These are phyloP conservation scores for Eulemur rufifrons DNA, from an alignment of 2,113 vertebrate species.

Conservation along the genomic window DNA sequence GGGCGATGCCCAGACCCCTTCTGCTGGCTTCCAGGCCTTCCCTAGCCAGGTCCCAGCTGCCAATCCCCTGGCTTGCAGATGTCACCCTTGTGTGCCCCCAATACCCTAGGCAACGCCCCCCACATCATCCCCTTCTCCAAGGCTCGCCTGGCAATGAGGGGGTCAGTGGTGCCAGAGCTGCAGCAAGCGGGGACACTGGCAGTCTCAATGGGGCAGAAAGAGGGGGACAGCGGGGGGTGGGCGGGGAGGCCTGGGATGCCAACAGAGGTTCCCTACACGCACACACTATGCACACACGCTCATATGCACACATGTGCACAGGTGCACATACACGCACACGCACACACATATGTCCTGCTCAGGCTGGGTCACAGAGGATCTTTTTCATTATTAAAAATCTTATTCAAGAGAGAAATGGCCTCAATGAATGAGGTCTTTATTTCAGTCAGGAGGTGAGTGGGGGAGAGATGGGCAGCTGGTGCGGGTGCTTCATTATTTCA, in stretches of 20 bases:
- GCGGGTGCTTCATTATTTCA: background rate
- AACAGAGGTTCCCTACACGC: background rate
- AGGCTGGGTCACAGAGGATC: background rate
- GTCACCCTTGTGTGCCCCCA: fast-evolving
- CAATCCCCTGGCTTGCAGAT: fast-evolving
- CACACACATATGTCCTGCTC: background rate
- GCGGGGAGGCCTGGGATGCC: background rate
- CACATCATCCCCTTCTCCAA: background rate
- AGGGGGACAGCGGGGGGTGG: background rate
- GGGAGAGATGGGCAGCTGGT: background rate
- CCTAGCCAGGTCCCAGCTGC: background rate
- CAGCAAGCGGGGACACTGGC: background rate
- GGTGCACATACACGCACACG: fast-evolving
- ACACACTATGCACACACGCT: too few relatives aligned
- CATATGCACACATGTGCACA: fast-evolving
- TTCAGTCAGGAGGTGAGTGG: background rate
- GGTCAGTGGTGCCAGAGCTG: background rate
- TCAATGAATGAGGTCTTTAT: slow-evolving; percentile 24
- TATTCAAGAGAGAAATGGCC: slow-evolving; percentile 4
- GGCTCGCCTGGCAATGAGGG: background rate
- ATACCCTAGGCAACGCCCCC: background rate
- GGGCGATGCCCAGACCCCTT: background rate
- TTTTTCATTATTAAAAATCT: slow-evolving; percentile 40
- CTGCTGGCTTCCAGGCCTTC: background rate
- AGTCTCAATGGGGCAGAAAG: background rate